Base-by-base conservation (phyloP, 2,888 invertebrate species). In the Napeogenes sylphis region DNA sequence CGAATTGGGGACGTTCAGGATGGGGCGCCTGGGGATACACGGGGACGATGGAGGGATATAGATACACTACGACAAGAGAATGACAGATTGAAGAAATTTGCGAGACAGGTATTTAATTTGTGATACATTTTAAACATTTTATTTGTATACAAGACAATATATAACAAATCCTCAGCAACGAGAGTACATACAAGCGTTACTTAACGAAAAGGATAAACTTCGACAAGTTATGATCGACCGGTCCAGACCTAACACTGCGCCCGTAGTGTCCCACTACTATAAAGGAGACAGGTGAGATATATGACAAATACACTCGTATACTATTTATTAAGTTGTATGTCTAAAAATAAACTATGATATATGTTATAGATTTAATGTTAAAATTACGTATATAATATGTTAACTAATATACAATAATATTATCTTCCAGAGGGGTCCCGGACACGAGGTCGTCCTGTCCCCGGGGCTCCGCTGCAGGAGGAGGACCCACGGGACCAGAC, bases 21-120 rank as follows among this genome's bases (percentile, higher is more conserved):
- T 4, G 56, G 54, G 75, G 76, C 4, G 68, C 53, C 72, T 70
- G 0, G 75, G 77, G 42, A 42, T 42, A 42, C 2, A 10, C 42
- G 12, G 8, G 8, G 6, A 35, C 35, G 75, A 67, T n/a, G 74
- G 73, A 0, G 73, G 73, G 63, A 67, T 61, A 4, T 60, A 54
- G 54, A 38, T 56, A 65, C 65, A 2, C 72, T 87, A 2, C 67
- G 64, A 3, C 77, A 81, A 0, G 88, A 88, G 70, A 88, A 88
- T 56, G 77, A 80, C 0, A 72, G 80, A 2, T 77, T 90, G 2
- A 82, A 76, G 65, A 67, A 70, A 0, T 76, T 83, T 12, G 80
- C 84, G 14, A 73, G 70, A 68, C 85, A 89, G 83, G 90, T 88
- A 60, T 12, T 60, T 60, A 69, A 32, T 32, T 51, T 56, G 32